Evolutionary conservation across 2,888 invertebrate species (phyloP).

Genomic region (Eupithecia dodoneata): DNA sequence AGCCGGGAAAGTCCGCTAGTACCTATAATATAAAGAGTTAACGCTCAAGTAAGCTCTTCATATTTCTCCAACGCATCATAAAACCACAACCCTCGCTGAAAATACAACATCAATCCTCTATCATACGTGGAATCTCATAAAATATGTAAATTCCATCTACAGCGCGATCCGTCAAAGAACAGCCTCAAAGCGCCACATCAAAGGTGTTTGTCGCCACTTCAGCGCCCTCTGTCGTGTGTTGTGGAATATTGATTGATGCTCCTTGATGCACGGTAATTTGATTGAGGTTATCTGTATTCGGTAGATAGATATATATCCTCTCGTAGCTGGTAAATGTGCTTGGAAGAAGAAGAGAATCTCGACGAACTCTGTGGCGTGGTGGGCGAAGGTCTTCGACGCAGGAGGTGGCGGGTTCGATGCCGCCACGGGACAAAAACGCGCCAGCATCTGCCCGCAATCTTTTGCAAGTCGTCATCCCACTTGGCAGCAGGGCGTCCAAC

Average conservation of each 20-base stretch:
- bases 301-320: neutral
- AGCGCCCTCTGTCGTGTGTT: constrained; percentile 27
- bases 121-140: constrained; percentile 23
- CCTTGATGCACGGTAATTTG: constrained; percentile 35
- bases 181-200: constrained; percentile 42
- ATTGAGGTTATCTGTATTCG: constrained; percentile 27
- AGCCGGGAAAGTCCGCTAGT: neutral
- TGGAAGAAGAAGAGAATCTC: too few relatives aligned
- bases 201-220: constrained; percentile 37
- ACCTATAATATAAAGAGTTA: neutral
- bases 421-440: too few relatives aligned
- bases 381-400: too few relatives aligned
- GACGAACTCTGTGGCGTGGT: too few relatives aligned
- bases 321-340: neutral
- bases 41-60: neutral
- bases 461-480: too few relatives aligned
- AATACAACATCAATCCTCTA: neutral
- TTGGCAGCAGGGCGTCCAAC: too few relatives aligned
- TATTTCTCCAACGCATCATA: neutral
- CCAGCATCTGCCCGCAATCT: too few relatives aligned
- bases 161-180: constrained; percentile 39
- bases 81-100: neutral
- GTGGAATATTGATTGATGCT: constrained; percentile 42
- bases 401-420: too few relatives aligned
- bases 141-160: constrained; percentile 38